Percentiles rank a stretch among this genome's conserved stretches.
These are phyloP conservation scores for Trinorchestia longiramus DNA, from an alignment of 1,140 invertebrate genomes.

Conservation along the genomic window DNA sequence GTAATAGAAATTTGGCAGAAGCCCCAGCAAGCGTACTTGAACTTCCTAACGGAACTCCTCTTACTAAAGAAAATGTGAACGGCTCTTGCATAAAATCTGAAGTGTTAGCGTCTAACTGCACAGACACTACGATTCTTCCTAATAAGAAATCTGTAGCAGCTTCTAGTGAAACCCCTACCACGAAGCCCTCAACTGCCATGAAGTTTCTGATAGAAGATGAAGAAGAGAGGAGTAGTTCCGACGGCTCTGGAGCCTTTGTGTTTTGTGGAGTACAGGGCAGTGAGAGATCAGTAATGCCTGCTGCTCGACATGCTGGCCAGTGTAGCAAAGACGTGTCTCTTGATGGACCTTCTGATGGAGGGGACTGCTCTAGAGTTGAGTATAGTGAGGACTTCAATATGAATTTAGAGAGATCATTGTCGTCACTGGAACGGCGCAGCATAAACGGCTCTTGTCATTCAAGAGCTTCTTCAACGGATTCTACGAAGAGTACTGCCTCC, in stretches of 20 bases:
- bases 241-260: not conserved
- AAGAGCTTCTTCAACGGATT: conserved; percentile 12
- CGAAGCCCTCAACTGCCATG: not conserved
- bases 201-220: not conserved
- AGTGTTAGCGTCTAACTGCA: not conserved
- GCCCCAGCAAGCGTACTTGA: not conserved
- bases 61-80: not conserved
- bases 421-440: conserved; percentile 41
- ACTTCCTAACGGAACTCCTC: not conserved
- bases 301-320: not conserved
- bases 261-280: not conserved
- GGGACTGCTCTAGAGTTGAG: not conserved
- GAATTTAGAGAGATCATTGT: conserved; percentile 10
- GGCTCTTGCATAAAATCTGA: not conserved
- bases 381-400: conserved; percentile 56
- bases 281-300: not conserved
- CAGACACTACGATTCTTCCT: not conserved
- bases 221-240: not conserved
- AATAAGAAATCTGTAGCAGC: not conserved
- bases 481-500: not conserved
- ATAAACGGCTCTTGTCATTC: conserved; percentile 40
- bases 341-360: not conserved
- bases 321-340: not conserved
- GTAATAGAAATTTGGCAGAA: not conserved
- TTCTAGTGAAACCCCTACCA: not conserved